These are phyloP conservation scores for Yponomeuta plumbellus DNA, from an alignment of 2,888 invertebrate species.

Conservation along the genomic window DNA sequence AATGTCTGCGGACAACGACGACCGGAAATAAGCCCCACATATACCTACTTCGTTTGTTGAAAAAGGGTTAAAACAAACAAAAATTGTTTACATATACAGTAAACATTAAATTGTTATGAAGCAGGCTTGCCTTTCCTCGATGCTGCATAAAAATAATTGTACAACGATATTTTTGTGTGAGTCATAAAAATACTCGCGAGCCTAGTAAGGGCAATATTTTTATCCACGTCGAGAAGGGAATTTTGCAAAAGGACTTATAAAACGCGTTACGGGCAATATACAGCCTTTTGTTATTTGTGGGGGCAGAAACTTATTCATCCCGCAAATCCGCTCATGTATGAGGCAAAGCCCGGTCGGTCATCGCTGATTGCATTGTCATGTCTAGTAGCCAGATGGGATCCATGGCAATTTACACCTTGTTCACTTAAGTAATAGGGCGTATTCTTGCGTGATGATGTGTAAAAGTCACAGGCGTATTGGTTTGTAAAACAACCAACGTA, in stretches of 20 bases:
- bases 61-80: neutral
- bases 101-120: too few species aligned
- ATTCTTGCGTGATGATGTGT: slow-evolving; percentile 26
- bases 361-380: slow-evolving; percentile 77
- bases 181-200: neutral
- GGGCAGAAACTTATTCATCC: slow-evolving; percentile 75
- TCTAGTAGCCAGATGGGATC: slow-evolving; percentile 34
- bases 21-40: too few species aligned
- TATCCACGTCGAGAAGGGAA: slow-evolving; percentile 36
- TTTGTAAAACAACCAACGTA: slow-evolving; percentile 73
- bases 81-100: neutral
- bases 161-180: neutral
- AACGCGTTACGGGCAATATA: slow-evolving; percentile 63
- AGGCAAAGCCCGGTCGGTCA: slow-evolving; percentile 74
- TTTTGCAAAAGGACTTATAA: slow-evolving; percentile 67
- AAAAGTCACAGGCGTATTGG: slow-evolving; percentile 53
- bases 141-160: neutral
- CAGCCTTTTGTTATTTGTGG: slow-evolving; percentile 70
- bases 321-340: slow-evolving; percentile 75
- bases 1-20: neutral
- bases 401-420: slow-evolving; percentile 31
- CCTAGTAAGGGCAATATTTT: slow-evolving; percentile 5
- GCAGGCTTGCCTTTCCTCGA: too few species aligned
- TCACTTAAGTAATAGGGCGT: slow-evolving; percentile 24
- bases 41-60: neutral